These are phyloP conservation scores for Cheiracanthium punctorium DNA, from an alignment of 2,888 invertebrate species.

Conservation along the genomic window DNA sequence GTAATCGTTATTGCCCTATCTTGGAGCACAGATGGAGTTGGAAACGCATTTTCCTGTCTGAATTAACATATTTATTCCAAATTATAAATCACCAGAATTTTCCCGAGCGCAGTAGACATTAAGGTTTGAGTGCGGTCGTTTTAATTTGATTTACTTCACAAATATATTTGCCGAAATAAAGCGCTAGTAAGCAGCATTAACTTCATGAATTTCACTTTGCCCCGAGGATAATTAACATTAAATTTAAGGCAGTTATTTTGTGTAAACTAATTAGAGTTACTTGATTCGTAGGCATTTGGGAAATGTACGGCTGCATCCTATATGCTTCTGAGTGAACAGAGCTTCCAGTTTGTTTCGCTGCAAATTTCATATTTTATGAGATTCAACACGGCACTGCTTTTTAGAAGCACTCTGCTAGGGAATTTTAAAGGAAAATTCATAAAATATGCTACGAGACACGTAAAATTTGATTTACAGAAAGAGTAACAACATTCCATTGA, in stretches of 20 bases:
- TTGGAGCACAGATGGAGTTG: background rate
- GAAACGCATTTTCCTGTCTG: background rate
- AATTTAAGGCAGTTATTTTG: background rate
- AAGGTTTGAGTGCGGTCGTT: background rate
- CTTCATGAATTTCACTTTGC: slow-evolving; percentile 2
- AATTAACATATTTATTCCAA: background rate
- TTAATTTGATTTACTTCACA: background rate
- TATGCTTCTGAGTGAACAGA: too few relatives aligned
- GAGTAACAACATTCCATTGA: too few relatives aligned
- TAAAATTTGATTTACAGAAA: too few relatives aligned
- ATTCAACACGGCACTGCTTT: too few relatives aligned
- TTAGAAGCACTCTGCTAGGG: too few relatives aligned
- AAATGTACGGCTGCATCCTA: too few relatives aligned
- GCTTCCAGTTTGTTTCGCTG: too few relatives aligned
- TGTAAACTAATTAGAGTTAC: background rate
- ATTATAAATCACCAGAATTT: background rate
- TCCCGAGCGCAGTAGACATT: background rate
- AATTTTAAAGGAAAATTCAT: too few relatives aligned
- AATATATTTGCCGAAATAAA: background rate
- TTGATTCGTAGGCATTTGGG: too few relatives aligned
- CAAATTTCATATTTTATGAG: too few relatives aligned
- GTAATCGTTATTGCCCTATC: background rate
- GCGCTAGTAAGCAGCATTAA: background rate
- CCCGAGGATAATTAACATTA: background rate
- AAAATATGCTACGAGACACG: too few relatives aligned